Evolutionary conservation across 2,797 vertebrate species (phyloP).

Genomic region (Acanthopagrus latus): DNA sequence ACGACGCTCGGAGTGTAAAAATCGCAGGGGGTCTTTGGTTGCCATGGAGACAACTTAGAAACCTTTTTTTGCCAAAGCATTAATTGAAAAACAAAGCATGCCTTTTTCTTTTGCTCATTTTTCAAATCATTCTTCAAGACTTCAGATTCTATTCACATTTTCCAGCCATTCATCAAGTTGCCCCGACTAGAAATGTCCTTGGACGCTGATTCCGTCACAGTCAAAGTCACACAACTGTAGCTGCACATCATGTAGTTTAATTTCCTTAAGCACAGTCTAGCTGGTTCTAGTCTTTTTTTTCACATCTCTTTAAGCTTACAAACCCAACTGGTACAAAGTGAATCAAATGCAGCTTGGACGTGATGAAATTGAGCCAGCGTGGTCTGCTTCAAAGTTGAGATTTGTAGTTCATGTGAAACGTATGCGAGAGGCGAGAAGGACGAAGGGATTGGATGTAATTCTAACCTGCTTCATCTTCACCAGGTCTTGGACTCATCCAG

Average conservation of each 20-base stretch:
- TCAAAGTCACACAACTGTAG: not conserved
- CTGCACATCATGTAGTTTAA: not conserved
- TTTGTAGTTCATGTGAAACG: not conserved
- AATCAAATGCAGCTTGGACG: not conserved
- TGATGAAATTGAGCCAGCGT: not conserved
- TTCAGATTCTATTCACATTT: not conserved
- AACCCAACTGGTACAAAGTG: not conserved
- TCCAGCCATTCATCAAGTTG: not conserved
- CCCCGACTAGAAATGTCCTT: not conserved
- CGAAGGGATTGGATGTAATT: slow-evolving; percentile 27
- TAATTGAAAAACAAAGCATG: not conserved
- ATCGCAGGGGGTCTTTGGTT: no score
- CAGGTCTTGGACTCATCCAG: slow-evolving; percentile 90
- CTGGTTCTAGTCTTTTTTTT: not conserved
- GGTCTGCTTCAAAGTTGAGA: not conserved
- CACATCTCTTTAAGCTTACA: not conserved
- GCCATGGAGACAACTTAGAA: no score
- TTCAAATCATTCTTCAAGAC: not conserved
- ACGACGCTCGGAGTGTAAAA: no score
- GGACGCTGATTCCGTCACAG: not conserved
- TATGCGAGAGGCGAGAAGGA: not conserved
- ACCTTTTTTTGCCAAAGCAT: no score
- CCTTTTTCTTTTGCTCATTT: not conserved
- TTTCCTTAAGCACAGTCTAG: not conserved
- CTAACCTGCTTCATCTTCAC: slow-evolving; percentile 84